Percentiles rank a stretch among this genome's conserved stretches.
phyloP scores from a whole-genome alignment of 1,140 invertebrate genomes.

The Drosophila erecta region DNA sequence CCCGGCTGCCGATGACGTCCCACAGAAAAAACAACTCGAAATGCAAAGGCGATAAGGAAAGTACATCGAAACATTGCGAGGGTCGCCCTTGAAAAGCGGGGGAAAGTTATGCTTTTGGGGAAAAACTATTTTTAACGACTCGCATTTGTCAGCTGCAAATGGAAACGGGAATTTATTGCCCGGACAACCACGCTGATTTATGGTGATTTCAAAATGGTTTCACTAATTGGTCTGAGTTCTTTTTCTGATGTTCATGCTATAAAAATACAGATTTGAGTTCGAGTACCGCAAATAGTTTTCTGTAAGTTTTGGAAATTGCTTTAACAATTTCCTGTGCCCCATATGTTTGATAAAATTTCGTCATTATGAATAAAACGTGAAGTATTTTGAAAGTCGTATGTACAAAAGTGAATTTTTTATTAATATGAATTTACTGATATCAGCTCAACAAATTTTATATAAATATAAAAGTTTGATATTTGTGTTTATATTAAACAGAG shows the following conservation, averaged over 20 bases:
- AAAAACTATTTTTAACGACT: conserved; percentile 42
- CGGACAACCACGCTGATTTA: conserved; percentile 26
- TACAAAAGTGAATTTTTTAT: no score
- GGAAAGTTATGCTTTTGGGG: conserved; percentile 11
- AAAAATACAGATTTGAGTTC: conserved; percentile 15
- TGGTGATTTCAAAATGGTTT: conserved; percentile 37
- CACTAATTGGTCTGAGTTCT: conserved; percentile 40
- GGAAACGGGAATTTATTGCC: conserved; percentile 37
- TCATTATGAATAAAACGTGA: no score
- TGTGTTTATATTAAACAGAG: neutral
- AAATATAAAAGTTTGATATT: neutral
- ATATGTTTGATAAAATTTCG: no score
- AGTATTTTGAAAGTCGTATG: no score
- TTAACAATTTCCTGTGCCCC: no score
- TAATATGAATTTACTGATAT: neutral
- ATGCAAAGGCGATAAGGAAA: conserved; percentile 34
- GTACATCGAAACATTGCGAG: conserved; percentile 25
- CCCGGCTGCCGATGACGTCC: conserved; percentile 16
- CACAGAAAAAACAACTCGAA: conserved; percentile 17
- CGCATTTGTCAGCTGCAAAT: conserved; percentile 47
- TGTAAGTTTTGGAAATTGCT: conserved; percentile 9
- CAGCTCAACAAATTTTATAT: neutral
- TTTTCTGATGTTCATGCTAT: conserved; percentile 17
- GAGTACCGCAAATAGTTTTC: conserved; percentile 8
- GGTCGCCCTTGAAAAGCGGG: conserved; percentile 30